Evolutionary conservation across 2,113 vertebrate species (phyloP).

Genomic region (Psammodynastes pulverulentus): DNA sequence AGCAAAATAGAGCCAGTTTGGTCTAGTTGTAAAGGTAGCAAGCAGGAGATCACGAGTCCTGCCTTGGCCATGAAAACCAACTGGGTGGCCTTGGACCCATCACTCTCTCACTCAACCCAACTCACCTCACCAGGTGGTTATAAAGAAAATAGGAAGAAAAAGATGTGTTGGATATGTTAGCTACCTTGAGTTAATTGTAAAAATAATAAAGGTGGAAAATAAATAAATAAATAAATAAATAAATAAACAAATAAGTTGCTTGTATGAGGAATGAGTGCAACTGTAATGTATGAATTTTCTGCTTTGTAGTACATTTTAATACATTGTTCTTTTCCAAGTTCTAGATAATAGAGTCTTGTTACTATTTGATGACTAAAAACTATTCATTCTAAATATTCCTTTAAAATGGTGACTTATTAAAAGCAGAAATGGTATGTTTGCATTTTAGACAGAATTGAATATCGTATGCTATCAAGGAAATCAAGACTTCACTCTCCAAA

Average conservation of each 20-base stretch:
- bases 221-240: too few species aligned
- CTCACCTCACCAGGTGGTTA: background rate
- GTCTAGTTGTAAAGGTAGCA: background rate
- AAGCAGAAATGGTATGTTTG: background rate
- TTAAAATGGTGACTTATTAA: background rate
- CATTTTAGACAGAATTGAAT: background rate
- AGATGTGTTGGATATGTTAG: background rate
- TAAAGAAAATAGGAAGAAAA: background rate
- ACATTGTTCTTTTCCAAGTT: background rate
- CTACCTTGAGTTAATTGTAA: background rate
- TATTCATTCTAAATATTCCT: background rate
- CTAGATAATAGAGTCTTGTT: background rate
- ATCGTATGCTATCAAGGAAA: background rate
- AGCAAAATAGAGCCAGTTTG: background rate
- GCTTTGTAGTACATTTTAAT: background rate
- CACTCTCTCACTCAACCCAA: background rate
- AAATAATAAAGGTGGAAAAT: background rate
- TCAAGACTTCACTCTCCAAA: background rate
- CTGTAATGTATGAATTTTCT: background rate
- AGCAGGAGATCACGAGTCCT: background rate
- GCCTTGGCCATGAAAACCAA: background rate
- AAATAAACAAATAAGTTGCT: background rate
- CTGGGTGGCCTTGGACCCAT: background rate
- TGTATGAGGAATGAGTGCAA: background rate
- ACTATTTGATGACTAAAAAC: background rate